Percentiles rank a stretch among this genome's conserved stretches.
phyloP scores from a whole-genome alignment of 1,140 invertebrate genomes.

The Drosophila ercepeae region DNA sequence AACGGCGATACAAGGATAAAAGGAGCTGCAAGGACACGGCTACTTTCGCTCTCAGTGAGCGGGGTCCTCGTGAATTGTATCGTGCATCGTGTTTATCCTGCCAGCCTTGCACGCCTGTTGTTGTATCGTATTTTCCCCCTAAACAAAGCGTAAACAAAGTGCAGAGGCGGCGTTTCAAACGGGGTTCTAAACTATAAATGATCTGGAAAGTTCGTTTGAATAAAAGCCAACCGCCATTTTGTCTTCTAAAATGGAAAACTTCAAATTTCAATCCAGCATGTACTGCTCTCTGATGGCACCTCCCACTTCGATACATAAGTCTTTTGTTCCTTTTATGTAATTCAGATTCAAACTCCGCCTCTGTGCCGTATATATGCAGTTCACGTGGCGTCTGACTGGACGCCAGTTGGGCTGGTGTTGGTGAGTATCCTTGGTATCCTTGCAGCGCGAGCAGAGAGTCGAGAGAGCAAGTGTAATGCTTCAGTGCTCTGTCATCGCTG shows the following conservation, averaged over 20 bases:
- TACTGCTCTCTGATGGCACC: conserved; percentile 41
- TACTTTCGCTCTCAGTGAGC: conserved; percentile 69
- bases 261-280: not conserved
- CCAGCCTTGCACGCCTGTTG: conserved; percentile 31
- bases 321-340: conserved; percentile 32
- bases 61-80: conserved; percentile 38
- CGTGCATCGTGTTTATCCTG: conserved; percentile 62
- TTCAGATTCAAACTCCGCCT: conserved; percentile 68
- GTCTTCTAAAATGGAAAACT: conserved; percentile 23
- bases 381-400: conserved; percentile 46
- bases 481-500: conserved; percentile 8
- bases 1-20: conserved; percentile 66
- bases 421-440: conserved; percentile 48
- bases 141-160: conserved; percentile 81
- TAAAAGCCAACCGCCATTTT: conserved; percentile 60
- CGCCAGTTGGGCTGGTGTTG: conserved; percentile 49
- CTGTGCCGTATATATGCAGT: conserved; percentile 63
- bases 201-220: not conserved
- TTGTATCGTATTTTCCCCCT: conserved; percentile 55
- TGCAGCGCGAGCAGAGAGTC: conserved; percentile 44
- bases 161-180: conserved; percentile 59
- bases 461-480: conserved; percentile 31
- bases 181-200: conserved; percentile 20
- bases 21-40: conserved; percentile 29
- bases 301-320: conserved; percentile 63